Base-by-base conservation (phyloP, 2,797 vertebrate species). In the Staurois parvus region DNA sequence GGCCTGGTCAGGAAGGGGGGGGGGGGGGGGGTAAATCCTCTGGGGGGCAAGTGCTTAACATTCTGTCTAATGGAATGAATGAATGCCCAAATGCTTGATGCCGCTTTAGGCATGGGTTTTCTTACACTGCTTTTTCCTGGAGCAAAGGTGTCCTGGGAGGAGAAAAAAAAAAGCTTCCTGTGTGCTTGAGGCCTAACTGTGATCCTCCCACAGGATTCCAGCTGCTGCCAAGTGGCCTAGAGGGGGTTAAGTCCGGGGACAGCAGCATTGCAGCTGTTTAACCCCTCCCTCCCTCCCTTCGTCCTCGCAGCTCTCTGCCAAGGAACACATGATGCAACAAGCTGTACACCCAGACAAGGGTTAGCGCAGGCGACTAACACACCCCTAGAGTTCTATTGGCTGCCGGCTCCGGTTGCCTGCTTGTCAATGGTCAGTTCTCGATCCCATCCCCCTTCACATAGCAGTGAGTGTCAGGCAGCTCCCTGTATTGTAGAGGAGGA, bases 311-410 rank as follows among this genome's bases (percentile, higher is more conserved):
- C n/a, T n/a, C n/a, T n/a, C n/a, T n/a, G n/a, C n/a, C n/a, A n/a
- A n/a, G n/a, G n/a, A n/a, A n/a, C 86, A 89, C 89, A 85, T 90
- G 89, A 91, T 72, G 85, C 79, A 89, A 87, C 77, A 79, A 81
- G 86, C 73, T 13, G 21, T 11, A 78, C 24, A 68, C 69, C 56
- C 32, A 21, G 29, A 29, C 56, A 40, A 1, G 4, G 42, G 29
- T 21, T 81, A 62, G 52, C 9, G 8, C 64, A 80, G 30, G 13
- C 72, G 15, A 8, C 34, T 21, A 30, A 56, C 64, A 45, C 78
- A 76, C 67, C 24, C 0, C 1, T 0, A 13, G 10, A 12, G 0
- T 76, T 24, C 37, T 40, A 81, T 85, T 76, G 84, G 84, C 10
- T 45, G 24, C 9, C 6, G 0, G 0, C 2, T 64, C 11, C 66